Base-by-base conservation (phyloP, 1,140 invertebrate genomes). In the Diachasmimorpha longicaudata region DNA sequence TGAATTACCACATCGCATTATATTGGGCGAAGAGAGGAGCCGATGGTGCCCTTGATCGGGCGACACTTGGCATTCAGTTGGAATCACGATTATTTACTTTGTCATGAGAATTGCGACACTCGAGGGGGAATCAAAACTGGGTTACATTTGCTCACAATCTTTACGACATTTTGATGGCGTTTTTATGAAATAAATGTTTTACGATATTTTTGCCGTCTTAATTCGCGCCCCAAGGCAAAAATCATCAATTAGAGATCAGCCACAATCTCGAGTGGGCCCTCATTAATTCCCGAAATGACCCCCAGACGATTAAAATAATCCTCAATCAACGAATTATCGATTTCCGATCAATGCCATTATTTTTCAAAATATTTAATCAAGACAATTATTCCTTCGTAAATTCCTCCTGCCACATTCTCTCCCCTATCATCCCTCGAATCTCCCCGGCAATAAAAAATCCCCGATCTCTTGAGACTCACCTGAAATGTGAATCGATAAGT, bases 401-500 rank as follows among this genome's bases (percentile, higher is more conserved):
- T 55, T 21, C 48, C 48, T 16, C n/a, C 1, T 16, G 19, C 19
- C n/a, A 2, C 48, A 52, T 52, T 16, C 48, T 2, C 14, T 52
- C 48, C n/a, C n/a, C 14, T 46, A 19, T 52, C 9, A 42, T 1
- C 13, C 48, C 14, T 52, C n/a, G 14, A 16, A 52, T 52, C 48
- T 52, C 48, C 14, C 48, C 48, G 44, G 48, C 25, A 36, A 68
- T 68, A 25, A 5, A 8, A 8, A 68, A 36, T 16, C 16, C 19
- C 14, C 42, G 19, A 44, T 52, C 37, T 58, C 58, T 19, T 44
- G 58, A 42, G 72, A 66, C 72, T 13, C 46, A 31, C 9, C 25
- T 31, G 58, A 68, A 68, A 36, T 39, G 72, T 74, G 39, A 74
- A 74, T 67, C 72, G 58, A 42, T 70, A 63, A 55, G 58, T 74